A percentile compares a stretch with the other conserved stretches of the same genome.
These are phyloP conservation scores for Dichetophora obliterata DNA, from an alignment of 2,888 invertebrate species.

Conservation along the genomic window DNA sequence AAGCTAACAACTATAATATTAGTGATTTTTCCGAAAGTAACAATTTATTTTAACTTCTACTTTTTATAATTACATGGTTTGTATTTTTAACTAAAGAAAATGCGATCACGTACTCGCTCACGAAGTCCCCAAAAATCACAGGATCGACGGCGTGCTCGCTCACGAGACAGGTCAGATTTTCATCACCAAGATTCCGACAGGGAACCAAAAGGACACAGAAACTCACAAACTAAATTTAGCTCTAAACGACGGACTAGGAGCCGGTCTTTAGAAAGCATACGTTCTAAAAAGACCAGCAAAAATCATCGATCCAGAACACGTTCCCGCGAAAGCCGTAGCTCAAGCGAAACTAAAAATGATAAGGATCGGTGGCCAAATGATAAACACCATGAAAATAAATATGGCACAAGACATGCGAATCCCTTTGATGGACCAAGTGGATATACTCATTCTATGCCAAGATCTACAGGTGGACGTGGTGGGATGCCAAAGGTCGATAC, in stretches of 20 bases:
- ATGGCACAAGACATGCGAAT: slow-evolving; percentile 43
- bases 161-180: background rate
- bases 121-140: slow-evolving; percentile 22
- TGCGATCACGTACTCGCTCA: slow-evolving; percentile 44
- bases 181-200: background rate
- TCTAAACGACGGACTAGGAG: slow-evolving; percentile 45
- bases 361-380: slow-evolving; percentile 63
- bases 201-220: background rate
- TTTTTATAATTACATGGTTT: background rate
- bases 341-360: background rate
- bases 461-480: slow-evolving; percentile 9
- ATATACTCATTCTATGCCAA: slow-evolving; percentile 30
- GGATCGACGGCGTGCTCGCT: background rate
- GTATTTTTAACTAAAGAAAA: background rate
- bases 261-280: background rate
- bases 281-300: background rate
- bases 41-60: background rate
- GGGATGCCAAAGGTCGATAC: slow-evolving; percentile 58
- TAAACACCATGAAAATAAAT: slow-evolving; percentile 54
- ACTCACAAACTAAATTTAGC: slow-evolving; percentile 32
- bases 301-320: slow-evolving; percentile 9
- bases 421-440: slow-evolving; percentile 56
- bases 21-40: background rate
- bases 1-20: background rate
- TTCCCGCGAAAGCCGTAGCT: slow-evolving; percentile 20